Conservation (phyloP, 1,140 invertebrate genomes). For the Diabrotica undecimpunctata region DNA sequence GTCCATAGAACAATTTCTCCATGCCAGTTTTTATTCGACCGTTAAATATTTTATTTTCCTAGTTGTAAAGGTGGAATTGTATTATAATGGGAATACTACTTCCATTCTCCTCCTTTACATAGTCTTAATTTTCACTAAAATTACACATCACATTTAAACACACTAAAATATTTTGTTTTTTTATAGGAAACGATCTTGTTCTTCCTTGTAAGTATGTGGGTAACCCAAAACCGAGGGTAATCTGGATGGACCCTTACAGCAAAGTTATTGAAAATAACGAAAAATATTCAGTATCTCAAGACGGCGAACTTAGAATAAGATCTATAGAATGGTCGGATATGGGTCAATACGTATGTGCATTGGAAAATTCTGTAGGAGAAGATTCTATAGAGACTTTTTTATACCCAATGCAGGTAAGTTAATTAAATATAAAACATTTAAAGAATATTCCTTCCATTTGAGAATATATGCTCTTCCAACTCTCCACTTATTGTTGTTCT, state of each 20-base stretch:
- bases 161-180: background rate
- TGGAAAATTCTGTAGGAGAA: slow-evolving; percentile 62
- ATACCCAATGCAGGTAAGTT: slow-evolving; percentile 66
- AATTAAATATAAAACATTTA: background rate
- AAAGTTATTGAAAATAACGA: slow-evolving; percentile 53
- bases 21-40: too few species aligned
- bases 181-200: slow-evolving; percentile 58
- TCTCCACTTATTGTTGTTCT: too few species aligned
- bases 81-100: too few species aligned
- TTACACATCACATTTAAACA: too few species aligned
- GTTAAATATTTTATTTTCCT: too few species aligned
- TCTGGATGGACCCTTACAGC: slow-evolving; percentile 63
- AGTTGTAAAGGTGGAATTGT: too few species aligned
- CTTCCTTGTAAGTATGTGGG: slow-evolving; percentile 69
- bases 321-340: slow-evolving; percentile 72
- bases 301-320: slow-evolving; percentile 70
- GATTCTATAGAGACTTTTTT: slow-evolving; percentile 68
- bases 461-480: too few species aligned
- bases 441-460: background rate
- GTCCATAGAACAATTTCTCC: too few species aligned
- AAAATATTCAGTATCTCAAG: slow-evolving; percentile 56
- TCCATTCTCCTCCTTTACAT: too few species aligned
- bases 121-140: too few species aligned
- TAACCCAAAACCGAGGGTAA: slow-evolving; percentile 58
- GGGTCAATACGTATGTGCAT: slow-evolving; percentile 73